A percentile compares a stretch with the other conserved stretches of the same genome.
Evolutionary conservation across 2,888 invertebrate species (phyloP).

Genomic region (Hemicrepidius hirtus): DNA sequence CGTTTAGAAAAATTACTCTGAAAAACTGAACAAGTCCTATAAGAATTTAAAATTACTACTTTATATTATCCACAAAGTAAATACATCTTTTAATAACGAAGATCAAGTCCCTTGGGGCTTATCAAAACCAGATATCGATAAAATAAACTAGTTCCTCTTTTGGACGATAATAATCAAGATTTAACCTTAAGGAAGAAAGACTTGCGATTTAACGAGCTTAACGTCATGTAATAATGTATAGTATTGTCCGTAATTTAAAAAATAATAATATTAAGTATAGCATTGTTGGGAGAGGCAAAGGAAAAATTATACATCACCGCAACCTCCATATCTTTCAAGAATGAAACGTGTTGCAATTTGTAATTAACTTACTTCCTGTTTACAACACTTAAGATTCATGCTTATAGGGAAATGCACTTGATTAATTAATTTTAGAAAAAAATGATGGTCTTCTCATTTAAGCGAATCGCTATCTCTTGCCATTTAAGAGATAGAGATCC

Average conservation of each 20-base stretch:
- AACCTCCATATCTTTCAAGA: constrained; percentile 9
- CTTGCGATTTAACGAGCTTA: background rate
- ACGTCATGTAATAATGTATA: background rate
- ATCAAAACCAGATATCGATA: background rate
- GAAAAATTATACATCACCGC: background rate
- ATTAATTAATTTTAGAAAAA: constrained; percentile 1
- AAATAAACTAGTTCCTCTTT: background rate
- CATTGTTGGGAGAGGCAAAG: background rate
- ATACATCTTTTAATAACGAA: background rate
- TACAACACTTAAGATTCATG: background rate
- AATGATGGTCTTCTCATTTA: no score
- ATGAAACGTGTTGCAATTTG: constrained; percentile 8
- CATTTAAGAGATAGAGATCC: no score
- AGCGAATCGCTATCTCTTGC: no score
- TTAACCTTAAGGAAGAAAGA: background rate
- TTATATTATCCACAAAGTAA: constrained; percentile 17
- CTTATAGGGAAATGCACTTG: background rate
- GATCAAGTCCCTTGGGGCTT: background rate
- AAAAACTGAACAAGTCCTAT: constrained; percentile 1
- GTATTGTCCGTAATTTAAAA: background rate
- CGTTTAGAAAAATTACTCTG: constrained; percentile 16
- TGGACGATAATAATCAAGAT: background rate
- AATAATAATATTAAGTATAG: background rate
- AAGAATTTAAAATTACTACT: constrained; percentile 14
- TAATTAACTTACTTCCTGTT: constrained; percentile 19